Evolutionary conservation across 2,888 invertebrate genomes (phyloP), one percentile per base, ranked within the genome.

Genomic region (Philonicus albiceps): DNA sequence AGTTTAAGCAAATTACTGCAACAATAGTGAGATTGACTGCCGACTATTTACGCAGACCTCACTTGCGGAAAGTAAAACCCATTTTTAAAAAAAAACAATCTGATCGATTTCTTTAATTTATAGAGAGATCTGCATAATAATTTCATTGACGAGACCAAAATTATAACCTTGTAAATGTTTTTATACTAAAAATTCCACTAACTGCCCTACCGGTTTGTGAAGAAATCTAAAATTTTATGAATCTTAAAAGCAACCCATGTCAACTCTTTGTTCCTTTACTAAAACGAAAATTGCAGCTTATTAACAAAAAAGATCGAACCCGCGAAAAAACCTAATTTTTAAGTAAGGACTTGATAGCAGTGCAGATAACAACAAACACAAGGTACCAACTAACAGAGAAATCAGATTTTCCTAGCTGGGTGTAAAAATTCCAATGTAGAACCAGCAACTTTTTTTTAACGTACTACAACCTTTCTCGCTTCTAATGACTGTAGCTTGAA

Each of bases 1-100:
- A 83, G 37, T 83, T 19, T 64, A 83, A 55, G 30, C 34, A 83
- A 55, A 31, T 83, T 19, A 83, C 34, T 19, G 34, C 64, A 83
- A 83, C 81, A 83, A 55, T 64, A 43, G 43, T 27, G 43, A n/a
- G 53, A 78, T 78, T 64, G 64, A 8, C 3, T 27, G 64, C 8
- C 64, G 11, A 6, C 49, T 7, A 5, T 49, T 19, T n/a, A 5
- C n/a, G 49, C 7, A n/a, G 16, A 6, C 19, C 49, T 19, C 19
- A 19, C 6, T n/a, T n/a, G 49, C n/a, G n/a, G 7, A 49, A 19
- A n/a, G n/a, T 19, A 6, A n/a, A 1, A 49, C 19, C 8, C 3
- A 5, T 16, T 49, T 49, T n/a, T n/a, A n/a, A n/a, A 6, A 6
- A 6, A 16, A n/a, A 49, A n/a, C n/a, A 11, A 49, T n/a, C 1